Percentiles rank a stretch among this genome's conserved stretches.
phyloP scores from a whole-genome alignment of 2,888 invertebrate genomes.

The Pterostichus niger region DNA sequence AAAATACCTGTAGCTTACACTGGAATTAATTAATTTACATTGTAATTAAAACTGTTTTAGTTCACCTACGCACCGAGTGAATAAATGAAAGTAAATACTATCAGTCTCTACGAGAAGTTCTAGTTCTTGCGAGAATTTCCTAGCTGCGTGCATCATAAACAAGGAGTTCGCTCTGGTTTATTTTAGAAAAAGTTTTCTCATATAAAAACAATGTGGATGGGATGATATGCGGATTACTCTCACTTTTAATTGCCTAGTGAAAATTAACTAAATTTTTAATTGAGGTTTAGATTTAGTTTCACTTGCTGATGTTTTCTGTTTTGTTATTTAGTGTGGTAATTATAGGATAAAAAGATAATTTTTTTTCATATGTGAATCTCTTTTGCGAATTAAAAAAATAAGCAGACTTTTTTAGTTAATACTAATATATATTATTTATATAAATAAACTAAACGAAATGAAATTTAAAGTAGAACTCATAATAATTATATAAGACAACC shows the following conservation, averaged over 20 bases:
- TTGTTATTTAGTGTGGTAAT: slow-evolving; percentile 5
- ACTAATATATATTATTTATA: too few species aligned
- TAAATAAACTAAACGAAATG: too few species aligned
- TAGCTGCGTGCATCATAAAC: slow-evolving; percentile 31
- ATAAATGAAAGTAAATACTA: slow-evolving; percentile 42
- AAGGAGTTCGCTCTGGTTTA: slow-evolving; percentile 14
- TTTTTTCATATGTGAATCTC: too few species aligned
- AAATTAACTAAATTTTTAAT: slow-evolving; percentile 52
- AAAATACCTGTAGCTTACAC: slow-evolving; percentile 21
- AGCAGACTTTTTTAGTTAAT: too few species aligned
- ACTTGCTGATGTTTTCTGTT: slow-evolving; percentile 19
- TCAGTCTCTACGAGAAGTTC: slow-evolving; percentile 23
- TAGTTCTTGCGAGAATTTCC: slow-evolving; percentile 23
- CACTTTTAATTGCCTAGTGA: slow-evolving; percentile 55
- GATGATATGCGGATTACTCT: slow-evolving; percentile 36
- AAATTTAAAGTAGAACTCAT: too few species aligned
- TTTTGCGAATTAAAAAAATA: too few species aligned
- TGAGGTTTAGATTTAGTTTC: slow-evolving; percentile 21
- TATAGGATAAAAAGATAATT: neutral
- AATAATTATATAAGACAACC: too few species aligned
- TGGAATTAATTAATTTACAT: slow-evolving; percentile 51
- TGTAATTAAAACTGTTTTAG: slow-evolving; percentile 49
- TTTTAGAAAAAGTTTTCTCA: slow-evolving; percentile 57
- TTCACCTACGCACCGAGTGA: slow-evolving; percentile 30
- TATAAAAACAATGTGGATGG: slow-evolving; percentile 42